A percentile compares a stretch with the other conserved stretches of the same genome.
phyloP scores from a whole-genome alignment of 2,113 vertebrate species.

The Python bivittatus region DNA sequence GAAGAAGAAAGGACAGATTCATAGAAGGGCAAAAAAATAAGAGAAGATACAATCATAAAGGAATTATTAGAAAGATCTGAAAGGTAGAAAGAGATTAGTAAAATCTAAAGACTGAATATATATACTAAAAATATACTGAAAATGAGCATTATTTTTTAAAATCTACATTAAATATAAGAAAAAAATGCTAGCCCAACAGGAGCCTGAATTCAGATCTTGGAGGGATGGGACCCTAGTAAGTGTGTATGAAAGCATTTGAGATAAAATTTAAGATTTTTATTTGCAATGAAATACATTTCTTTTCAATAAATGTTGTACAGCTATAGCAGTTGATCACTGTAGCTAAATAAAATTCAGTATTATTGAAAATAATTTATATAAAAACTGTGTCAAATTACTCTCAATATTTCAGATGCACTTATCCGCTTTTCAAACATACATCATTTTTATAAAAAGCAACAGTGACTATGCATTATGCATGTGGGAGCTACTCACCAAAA shows the following conservation, averaged over 20 bases:
- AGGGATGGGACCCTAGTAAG: background rate
- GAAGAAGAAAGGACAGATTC: slow-evolving; percentile 64
- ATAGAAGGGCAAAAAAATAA: slow-evolving; percentile 36
- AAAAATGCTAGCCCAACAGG: background rate
- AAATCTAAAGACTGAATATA: slow-evolving; percentile 14
- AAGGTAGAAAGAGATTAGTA: slow-evolving; percentile 39
- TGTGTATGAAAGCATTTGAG: background rate
- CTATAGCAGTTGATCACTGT: background rate
- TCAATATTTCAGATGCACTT: background rate
- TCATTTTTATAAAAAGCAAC: background rate
- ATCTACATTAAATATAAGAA: background rate
- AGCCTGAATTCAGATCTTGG: background rate
- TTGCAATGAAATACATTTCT: background rate
- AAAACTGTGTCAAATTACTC: background rate
- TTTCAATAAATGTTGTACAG: background rate
- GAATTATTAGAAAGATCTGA: slow-evolving; percentile 30
- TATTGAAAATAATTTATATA: background rate
- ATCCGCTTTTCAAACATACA: background rate
- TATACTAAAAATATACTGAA: background rate
- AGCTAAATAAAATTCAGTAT: background rate
- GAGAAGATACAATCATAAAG: slow-evolving; percentile 37
- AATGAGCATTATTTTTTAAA: background rate
- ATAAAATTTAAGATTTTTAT: background rate
- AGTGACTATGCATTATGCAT: background rate
- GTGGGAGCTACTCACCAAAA: slow-evolving; percentile 84